phyloP scores from a whole-genome alignment of 2,797 vertebrate species.

The Podargus strigoides region DNA sequence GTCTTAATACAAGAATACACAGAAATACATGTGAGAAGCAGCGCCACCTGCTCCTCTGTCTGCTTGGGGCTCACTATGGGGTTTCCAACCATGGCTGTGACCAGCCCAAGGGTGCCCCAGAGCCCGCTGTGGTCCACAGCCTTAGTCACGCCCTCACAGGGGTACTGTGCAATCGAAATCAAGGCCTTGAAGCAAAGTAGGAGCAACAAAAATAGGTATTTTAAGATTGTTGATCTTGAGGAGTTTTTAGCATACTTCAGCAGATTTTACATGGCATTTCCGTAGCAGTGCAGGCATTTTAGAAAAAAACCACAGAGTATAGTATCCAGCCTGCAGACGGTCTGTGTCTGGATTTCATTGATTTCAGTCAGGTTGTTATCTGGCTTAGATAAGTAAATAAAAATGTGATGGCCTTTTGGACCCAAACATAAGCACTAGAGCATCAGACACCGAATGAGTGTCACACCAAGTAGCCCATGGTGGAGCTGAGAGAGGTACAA shows the following conservation, averaged over 20 bases:
- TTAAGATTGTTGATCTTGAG: not conserved
- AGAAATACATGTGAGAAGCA: not conserved
- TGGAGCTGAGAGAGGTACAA: not conserved
- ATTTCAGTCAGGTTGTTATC: not conserved
- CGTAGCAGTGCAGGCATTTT: not conserved
- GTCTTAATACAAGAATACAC: not conserved
- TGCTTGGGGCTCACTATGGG: not conserved
- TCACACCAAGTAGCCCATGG: not conserved
- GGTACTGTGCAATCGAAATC: accelerated
- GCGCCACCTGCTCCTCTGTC: not conserved
- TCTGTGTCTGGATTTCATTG: not conserved
- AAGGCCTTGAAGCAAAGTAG: not conserved
- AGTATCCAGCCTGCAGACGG: not conserved
- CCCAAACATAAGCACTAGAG: not conserved
- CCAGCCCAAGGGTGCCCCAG: not conserved
- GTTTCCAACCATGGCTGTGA: not conserved
- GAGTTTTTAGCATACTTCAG: not conserved
- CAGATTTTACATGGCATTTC: not conserved
- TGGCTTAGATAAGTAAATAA: not conserved
- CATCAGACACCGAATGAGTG: accelerated
- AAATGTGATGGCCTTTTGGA: not conserved
- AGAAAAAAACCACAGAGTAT: not conserved
- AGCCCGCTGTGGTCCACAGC: not conserved
- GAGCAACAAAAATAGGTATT: not conserved
- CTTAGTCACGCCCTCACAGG: accelerated